These are phyloP conservation scores for Venustoraphidia nigricollis DNA, from an alignment of 2,888 invertebrate genomes.

Conservation along the genomic window DNA sequence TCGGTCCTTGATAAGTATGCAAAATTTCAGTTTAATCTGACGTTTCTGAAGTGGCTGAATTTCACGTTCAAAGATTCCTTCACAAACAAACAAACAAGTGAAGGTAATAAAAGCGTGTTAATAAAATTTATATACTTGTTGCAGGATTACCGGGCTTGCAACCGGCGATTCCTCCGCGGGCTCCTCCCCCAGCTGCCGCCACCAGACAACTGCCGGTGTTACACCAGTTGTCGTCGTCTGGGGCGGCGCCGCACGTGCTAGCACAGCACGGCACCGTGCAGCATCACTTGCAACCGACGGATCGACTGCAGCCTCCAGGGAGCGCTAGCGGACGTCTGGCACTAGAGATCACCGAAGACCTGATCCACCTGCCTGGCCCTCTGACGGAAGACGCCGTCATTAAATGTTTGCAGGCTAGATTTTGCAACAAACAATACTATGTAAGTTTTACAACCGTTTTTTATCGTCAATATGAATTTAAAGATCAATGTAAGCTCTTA, in stretches of 20 bases:
- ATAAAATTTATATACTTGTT: slow-evolving; percentile 14
- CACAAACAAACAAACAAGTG: too few species aligned
- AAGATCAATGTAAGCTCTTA: too few species aligned
- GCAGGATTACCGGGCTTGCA: slow-evolving; percentile 7
- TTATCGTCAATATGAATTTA: background rate
- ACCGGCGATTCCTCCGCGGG: slow-evolving; percentile 23
- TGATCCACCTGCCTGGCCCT: slow-evolving; percentile 83
- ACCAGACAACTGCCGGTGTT: slow-evolving; percentile 18
- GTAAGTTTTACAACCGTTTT: slow-evolving; percentile 43
- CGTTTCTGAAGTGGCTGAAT: too few species aligned
- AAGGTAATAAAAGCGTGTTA: too few species aligned
- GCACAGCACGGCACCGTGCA: slow-evolving; percentile 17
- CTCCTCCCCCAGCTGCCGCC: slow-evolving; percentile 28
- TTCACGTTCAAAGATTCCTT: too few species aligned
- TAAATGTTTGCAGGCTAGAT: slow-evolving; percentile 78
- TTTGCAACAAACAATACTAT: slow-evolving; percentile 72
- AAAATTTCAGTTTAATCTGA: too few species aligned
- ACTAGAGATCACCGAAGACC: slow-evolving; percentile 41
- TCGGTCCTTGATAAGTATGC: too few species aligned
- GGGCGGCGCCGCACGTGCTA: slow-evolving; percentile 26
- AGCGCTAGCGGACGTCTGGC: background rate
- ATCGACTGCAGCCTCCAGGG: slow-evolving; percentile 6
- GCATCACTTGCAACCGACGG: background rate
- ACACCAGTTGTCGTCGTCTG: slow-evolving; percentile 17
- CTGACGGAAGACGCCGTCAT: slow-evolving; percentile 89